Conservation (phyloP, 2,797 vertebrate genomes). For the Tokudaia muenninki region DNA sequence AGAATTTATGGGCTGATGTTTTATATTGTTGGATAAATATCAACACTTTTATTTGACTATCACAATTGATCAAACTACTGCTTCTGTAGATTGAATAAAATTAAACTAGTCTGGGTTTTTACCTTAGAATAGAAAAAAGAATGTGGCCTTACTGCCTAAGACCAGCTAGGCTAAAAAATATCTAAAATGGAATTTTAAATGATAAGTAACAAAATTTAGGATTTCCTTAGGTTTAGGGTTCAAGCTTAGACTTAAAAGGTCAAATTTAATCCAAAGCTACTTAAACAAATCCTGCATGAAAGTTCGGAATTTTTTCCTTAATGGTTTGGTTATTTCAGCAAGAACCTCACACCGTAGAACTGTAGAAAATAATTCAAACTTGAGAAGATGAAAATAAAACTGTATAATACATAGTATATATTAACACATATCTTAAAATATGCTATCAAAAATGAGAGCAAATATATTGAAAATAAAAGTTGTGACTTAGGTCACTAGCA, state of each 20-base stretch:
- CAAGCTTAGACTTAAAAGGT: constrained; percentile 77
- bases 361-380: background rate
- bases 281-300: constrained; percentile 66
- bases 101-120: constrained; percentile 58
- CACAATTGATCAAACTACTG: constrained; percentile 47
- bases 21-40: constrained; percentile 51
- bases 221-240: constrained; percentile 70
- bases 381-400: constrained; percentile 8
- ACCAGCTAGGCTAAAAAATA: constrained; percentile 21
- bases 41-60: background rate
- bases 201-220: constrained; percentile 52
- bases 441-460: constrained; percentile 3
- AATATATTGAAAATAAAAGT: constrained; percentile 8
- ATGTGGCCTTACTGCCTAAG: constrained; percentile 21
- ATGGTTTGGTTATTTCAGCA: constrained; percentile 44
- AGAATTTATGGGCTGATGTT: constrained; percentile 72
- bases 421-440: constrained; percentile 28
- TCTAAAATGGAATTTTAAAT: constrained; percentile 46
- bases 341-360: constrained; percentile 43
- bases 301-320: constrained; percentile 55
- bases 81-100: constrained; percentile 56
- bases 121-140: constrained; percentile 64
- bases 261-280: constrained; percentile 78
- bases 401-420: background rate
- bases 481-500: background rate